These are phyloP conservation scores for Malurus cyaneus DNA, from an alignment of 2,113 vertebrate genomes.

Conservation along the genomic window DNA sequence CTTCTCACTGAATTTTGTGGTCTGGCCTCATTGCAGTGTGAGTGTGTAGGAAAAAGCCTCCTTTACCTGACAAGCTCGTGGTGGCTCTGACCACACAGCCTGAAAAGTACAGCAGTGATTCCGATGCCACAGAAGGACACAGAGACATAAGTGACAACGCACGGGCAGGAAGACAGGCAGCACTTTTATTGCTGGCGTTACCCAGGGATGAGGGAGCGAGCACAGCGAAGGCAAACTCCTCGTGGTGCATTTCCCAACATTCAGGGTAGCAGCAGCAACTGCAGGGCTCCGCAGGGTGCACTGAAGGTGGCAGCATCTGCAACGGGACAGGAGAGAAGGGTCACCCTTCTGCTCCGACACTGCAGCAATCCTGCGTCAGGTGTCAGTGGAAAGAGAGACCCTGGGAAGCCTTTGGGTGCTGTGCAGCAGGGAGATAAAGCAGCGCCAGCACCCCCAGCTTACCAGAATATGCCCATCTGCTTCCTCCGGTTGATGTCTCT, in stretches of 20 bases:
- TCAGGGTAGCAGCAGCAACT: not conserved
- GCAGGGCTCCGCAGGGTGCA: not conserved
- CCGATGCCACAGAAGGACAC: not conserved
- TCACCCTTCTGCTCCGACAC: not conserved
- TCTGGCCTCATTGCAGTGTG: not conserved
- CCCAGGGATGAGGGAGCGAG: rapidly evolving
- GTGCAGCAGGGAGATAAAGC: not conserved
- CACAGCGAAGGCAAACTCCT: not conserved
- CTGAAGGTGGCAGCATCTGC: not conserved
- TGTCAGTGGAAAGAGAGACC: not conserved
- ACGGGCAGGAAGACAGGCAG: not conserved
- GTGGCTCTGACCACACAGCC: not conserved
- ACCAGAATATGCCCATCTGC: constrained; percentile 45
- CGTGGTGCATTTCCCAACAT: rapidly evolving
- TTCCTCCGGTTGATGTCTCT: constrained; percentile 72
- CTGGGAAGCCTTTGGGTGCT: not conserved
- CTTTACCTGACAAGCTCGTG: not conserved
- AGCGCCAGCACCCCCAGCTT: not conserved
- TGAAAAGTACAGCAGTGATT: not conserved
- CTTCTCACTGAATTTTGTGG: not conserved
- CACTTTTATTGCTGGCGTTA: not conserved
- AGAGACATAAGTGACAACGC: not conserved
- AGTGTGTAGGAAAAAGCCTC: not conserved
- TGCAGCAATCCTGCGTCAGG: not conserved
- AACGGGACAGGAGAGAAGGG: not conserved